phyloP scores from a whole-genome alignment of 1,140 invertebrate genomes.

The Apis laboriosa region DNA sequence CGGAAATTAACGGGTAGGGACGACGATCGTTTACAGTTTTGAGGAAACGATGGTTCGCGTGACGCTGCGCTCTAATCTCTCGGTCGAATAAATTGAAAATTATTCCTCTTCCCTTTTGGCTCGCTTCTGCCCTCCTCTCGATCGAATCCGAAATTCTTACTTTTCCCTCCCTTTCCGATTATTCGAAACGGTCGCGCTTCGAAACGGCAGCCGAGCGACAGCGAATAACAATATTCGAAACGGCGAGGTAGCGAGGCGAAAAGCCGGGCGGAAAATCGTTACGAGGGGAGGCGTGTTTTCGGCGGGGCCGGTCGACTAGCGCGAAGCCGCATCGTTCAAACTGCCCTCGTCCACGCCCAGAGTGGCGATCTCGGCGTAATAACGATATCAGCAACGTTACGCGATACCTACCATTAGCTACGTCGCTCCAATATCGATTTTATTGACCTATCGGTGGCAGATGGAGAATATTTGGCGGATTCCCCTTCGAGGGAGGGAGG shows the following conservation, averaged over 20 bases:
- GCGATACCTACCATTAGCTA: slow-evolving; percentile 60
- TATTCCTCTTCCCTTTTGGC: not conserved
- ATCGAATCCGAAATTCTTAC: too few species aligned
- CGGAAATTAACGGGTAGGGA: slow-evolving; percentile 31
- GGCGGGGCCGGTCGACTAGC: not conserved
- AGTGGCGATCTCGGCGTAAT: slow-evolving; percentile 62
- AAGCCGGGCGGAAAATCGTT: not conserved
- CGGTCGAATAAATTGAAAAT: slow-evolving; percentile 39
- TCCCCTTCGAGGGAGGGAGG: not conserved
- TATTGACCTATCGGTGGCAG: slow-evolving; percentile 25
- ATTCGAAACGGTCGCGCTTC: too few species aligned
- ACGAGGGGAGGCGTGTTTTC: not conserved
- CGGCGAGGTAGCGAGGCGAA: not conserved
- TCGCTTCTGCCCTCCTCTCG: too few species aligned
- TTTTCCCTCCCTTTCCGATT: too few species aligned
- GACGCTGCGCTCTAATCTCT: slow-evolving; percentile 29
- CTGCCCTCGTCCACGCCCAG: slow-evolving; percentile 44
- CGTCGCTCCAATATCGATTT: slow-evolving; percentile 57
- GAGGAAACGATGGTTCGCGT: slow-evolving; percentile 37
- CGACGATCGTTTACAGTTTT: slow-evolving; percentile 33
- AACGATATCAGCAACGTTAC: slow-evolving; percentile 61
- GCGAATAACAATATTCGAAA: not conserved
- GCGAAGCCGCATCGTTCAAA: slow-evolving; percentile 26
- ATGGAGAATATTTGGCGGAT: slow-evolving; percentile 45
- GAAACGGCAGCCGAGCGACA: too few species aligned